phyloP scores from a whole-genome alignment of 2,797 vertebrate species.

The Austrolebias charrua region DNA sequence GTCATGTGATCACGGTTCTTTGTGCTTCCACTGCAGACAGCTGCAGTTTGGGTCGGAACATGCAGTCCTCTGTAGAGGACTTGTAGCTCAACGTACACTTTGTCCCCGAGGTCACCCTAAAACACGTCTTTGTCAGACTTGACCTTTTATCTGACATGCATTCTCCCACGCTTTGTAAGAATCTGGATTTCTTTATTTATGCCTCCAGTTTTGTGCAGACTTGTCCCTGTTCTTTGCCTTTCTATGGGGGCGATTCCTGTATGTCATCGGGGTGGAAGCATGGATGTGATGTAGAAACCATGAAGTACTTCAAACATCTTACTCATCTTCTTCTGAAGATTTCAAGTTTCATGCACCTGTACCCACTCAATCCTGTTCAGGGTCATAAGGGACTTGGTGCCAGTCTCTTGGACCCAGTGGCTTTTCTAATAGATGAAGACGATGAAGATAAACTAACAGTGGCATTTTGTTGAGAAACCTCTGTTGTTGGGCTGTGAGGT shows the following conservation, averaged over 20 bases:
- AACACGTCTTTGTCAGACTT: slow-evolving; percentile 16
- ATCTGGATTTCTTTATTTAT: slow-evolving; percentile 6
- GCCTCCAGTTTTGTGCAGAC: slow-evolving; percentile 10
- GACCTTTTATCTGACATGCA: slow-evolving; percentile 17
- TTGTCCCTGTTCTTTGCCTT: slow-evolving; percentile 25
- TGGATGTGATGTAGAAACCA: too few relatives aligned
- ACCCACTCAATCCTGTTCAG: too few relatives aligned
- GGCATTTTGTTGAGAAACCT: too few relatives aligned
- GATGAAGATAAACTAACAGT: too few relatives aligned
- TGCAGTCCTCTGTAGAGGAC: neutral
- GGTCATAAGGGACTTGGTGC: too few relatives aligned
- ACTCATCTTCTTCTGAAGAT: too few relatives aligned
- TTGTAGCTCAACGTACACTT: neutral
- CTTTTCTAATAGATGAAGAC: too few relatives aligned
- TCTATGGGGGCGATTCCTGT: slow-evolving; percentile 1
- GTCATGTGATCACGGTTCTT: neutral
- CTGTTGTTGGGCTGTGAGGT: too few relatives aligned
- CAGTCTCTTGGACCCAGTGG: too few relatives aligned
- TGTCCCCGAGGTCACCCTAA: slow-evolving; percentile 3
- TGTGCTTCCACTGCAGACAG: neutral
- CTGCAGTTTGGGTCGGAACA: neutral
- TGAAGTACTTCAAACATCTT: too few relatives aligned
- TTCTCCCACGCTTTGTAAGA: slow-evolving; percentile 4
- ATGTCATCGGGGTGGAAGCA: too few relatives aligned
- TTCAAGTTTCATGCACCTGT: too few relatives aligned